Base-by-base conservation (phyloP, 2,888 invertebrate species). In the Ochropacha duplaris region DNA sequence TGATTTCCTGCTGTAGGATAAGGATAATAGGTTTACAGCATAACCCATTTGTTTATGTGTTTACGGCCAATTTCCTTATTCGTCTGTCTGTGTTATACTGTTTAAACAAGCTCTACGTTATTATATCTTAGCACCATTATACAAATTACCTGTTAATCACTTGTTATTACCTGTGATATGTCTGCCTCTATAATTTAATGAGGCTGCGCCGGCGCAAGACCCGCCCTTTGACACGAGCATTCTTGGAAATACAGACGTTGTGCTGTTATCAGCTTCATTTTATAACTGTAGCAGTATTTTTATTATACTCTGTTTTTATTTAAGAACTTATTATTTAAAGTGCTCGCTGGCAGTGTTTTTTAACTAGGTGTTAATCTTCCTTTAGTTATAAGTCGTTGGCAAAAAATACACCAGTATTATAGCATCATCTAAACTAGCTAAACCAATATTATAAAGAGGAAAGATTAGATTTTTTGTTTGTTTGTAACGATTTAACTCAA, bases 201-300 rank as follows among this genome's bases (percentile, higher is more conserved):
- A 66, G 58, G 56, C 60, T 62, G 68, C 68, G 64, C 62, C 61
- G 63, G 64, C 68, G 64, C 64, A 61, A 57, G 72, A 54, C 60
- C 62, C 72, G 75, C 78, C 74, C 74, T 79, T 77, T 74, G 76
- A 79, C 77, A 74, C 62, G 55, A 60, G 65, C 54, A 56, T 64
- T 71, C 69, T 68, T 49, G 65, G 71, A 72, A 72, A 60, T 60
- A 52, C 57, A 50, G 51, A 59, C 55, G 55, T 62, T 55, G 59
- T 61, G 54, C 58, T 55, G 50, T 56, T 57, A 51, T 57, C 60
- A 57, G 58, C 59, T 65, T 62, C 61, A 54, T 65, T 55, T 50
- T 58, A 60, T 44, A 19, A 44, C 44, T 44, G 3, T 44, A 19
- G 19, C 44, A 19, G 16, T 44, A 19, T 19, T 9, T n/a, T 44